Evolutionary conservation across 2,888 invertebrate species (phyloP).

Genomic region (Eilema sororculum): DNA sequence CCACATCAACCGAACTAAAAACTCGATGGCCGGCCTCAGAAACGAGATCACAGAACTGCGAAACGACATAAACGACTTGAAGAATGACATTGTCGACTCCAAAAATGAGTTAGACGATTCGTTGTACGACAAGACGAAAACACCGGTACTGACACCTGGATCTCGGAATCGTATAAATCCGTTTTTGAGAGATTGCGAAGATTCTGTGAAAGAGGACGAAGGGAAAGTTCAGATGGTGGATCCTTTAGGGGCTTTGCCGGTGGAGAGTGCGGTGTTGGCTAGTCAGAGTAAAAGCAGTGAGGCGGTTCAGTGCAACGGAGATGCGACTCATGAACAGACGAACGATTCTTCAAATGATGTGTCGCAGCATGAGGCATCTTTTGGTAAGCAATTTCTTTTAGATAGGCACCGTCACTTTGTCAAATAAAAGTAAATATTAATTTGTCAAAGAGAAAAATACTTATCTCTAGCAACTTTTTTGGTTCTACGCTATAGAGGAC

Average conservation of each 20-base stretch:
- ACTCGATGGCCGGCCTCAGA: conserved; percentile 76
- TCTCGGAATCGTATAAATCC: conserved; percentile 87
- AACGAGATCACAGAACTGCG: conserved; percentile 81
- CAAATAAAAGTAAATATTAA: too few relatives aligned
- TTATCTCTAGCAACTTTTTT: not conserved
- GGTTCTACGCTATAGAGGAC: not conserved
- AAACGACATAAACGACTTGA: conserved; percentile 80
- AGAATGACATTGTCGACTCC: conserved; percentile 81
- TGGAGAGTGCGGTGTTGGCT: conserved; percentile 70
- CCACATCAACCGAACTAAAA: conserved; percentile 77
- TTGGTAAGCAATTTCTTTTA: conserved; percentile 60
- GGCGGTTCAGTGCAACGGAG: conserved; percentile 69
- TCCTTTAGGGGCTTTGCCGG: conserved; percentile 81
- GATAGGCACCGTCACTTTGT: not conserved
- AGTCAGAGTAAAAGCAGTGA: conserved; percentile 69
- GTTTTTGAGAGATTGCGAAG: conserved; percentile 87
- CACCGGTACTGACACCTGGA: conserved; percentile 79
- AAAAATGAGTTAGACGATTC: conserved; percentile 81
- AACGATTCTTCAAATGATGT: conserved; percentile 31
- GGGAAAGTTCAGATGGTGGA: conserved; percentile 68
- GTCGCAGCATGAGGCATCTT: conserved; percentile 65
- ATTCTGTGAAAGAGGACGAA: conserved; percentile 52
- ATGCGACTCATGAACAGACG: conserved; percentile 41
- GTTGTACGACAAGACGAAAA: conserved; percentile 74
- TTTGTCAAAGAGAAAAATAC: too few relatives aligned